phyloP scores from a whole-genome alignment of 2,113 vertebrate genomes.

The Microtus pennsylvanicus region DNA sequence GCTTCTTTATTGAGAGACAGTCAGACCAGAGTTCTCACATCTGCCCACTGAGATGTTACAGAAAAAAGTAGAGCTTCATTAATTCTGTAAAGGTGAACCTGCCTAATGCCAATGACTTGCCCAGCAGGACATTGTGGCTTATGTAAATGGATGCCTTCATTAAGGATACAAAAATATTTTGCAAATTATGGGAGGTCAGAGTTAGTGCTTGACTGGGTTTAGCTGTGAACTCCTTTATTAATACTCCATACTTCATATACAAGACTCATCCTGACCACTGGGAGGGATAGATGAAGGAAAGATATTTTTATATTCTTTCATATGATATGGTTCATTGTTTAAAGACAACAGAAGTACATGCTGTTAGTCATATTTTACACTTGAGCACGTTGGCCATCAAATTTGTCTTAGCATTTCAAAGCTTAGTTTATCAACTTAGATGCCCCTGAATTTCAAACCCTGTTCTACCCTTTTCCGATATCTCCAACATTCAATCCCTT shows the following conservation, averaged over 20 bases:
- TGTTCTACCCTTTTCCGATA: neutral
- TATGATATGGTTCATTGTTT: neutral
- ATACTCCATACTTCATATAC: neutral
- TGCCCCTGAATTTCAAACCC: neutral
- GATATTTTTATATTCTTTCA: neutral
- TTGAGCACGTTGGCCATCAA: neutral
- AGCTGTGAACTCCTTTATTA: constrained; percentile 60
- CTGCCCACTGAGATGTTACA: constrained; percentile 28
- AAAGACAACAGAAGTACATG: neutral
- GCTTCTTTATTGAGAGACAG: constrained; percentile 3
- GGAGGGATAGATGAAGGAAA: neutral
- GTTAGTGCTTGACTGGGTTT: constrained; percentile 65
- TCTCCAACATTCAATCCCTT: neutral
- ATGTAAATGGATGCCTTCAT: constrained; percentile 80
- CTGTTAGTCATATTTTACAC: neutral
- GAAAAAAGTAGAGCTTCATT: constrained; percentile 67
- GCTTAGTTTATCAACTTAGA: neutral
- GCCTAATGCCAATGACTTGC: constrained; percentile 48
- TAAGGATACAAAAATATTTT: constrained; percentile 79
- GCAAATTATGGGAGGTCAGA: constrained; percentile 75
- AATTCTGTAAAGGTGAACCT: constrained; percentile 77
- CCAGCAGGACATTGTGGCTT: constrained; percentile 69
- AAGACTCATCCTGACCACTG: neutral
- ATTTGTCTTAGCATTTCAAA: neutral
- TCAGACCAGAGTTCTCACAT: constrained; percentile 60